phyloP scores from a whole-genome alignment of 2,113 vertebrate genomes.

The Nicator chloris region DNA sequence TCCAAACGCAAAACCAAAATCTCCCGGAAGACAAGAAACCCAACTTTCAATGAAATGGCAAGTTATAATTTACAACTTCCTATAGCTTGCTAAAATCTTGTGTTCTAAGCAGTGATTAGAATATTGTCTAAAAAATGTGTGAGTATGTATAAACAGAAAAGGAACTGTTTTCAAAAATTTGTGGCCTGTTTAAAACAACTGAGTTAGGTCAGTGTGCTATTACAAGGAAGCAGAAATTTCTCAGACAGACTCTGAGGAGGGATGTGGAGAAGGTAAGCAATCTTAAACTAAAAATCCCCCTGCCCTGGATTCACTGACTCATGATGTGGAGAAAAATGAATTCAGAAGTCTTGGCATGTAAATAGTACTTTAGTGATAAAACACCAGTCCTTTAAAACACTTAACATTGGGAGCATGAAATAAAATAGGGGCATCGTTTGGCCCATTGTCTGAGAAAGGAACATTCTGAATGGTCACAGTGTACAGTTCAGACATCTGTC shows the following conservation, averaged over 20 bases:
- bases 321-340: background rate
- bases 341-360: background rate
- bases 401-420: background rate
- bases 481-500: background rate
- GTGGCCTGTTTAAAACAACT: background rate
- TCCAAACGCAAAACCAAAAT: constrained; percentile 98
- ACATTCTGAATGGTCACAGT: background rate
- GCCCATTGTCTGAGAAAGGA: background rate
- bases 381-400: background rate
- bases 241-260: background rate
- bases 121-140: background rate
- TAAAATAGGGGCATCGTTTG: background rate
- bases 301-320: background rate
- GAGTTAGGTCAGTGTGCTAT: background rate
- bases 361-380: background rate
- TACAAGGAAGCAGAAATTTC: background rate
- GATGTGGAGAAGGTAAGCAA: background rate
- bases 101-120: background rate
- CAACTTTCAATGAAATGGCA: constrained; percentile 99
- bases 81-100: background rate
- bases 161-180: background rate
- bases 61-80: constrained; percentile 15
- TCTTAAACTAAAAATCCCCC: background rate
- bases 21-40: constrained; percentile 94
- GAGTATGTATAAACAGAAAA: background rate